Percentiles rank a stretch among this genome's conserved stretches.
Evolutionary conservation across 2,797 vertebrate species (phyloP).

Genomic region (Falco biarmicus): DNA sequence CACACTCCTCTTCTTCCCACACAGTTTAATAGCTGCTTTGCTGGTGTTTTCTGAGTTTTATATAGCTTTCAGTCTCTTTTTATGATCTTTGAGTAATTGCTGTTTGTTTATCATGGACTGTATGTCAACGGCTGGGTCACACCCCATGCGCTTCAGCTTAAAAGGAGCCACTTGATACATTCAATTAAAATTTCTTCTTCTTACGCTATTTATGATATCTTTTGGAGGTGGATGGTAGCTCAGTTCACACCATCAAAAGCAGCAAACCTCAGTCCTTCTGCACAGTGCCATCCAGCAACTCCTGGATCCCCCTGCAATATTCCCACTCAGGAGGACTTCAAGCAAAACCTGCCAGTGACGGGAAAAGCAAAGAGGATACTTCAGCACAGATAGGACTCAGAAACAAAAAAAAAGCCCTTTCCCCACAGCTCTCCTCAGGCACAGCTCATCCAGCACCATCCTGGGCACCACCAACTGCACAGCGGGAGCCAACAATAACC

Average conservation of each 20-base stretch:
- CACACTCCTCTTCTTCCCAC: background rate
- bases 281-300: background rate
- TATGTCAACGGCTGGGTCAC: slow-evolving; percentile 44
- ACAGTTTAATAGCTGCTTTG: background rate
- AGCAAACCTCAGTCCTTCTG: background rate
- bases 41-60: background rate
- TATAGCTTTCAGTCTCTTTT: slow-evolving; percentile 27
- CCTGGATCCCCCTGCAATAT: background rate
- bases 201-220: background rate
- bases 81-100: slow-evolving; percentile 45
- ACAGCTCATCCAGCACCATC: background rate
- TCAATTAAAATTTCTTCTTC: background rate
- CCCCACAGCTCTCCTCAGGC: background rate
- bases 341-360: background rate
- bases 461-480: background rate
- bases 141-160: background rate
- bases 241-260: background rate
- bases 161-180: background rate
- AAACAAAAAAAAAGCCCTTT: background rate
- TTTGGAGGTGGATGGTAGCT: background rate
- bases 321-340: background rate
- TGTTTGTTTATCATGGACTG: slow-evolving; percentile 50
- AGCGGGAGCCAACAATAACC: background rate
- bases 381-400: rapidly evolving
- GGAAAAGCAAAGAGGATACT: background rate